A percentile compares a stretch with the other conserved stretches of the same genome.
phyloP scores from a whole-genome alignment of 2,888 invertebrate genomes.

The Crocallis elinguaria region DNA sequence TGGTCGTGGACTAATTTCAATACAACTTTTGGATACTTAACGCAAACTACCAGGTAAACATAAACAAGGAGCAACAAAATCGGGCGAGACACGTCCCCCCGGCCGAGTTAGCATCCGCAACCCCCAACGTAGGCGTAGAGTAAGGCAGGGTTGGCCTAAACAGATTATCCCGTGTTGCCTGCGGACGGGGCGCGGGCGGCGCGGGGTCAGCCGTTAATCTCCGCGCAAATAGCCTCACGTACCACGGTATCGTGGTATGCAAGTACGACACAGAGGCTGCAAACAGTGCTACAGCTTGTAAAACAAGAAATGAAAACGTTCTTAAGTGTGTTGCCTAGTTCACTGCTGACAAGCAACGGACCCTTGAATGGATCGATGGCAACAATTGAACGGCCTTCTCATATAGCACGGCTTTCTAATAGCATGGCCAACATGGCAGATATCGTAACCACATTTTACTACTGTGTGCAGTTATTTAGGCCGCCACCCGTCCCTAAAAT shows the following conservation, averaged over 20 bases:
- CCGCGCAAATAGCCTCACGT: slow-evolving; percentile 72
- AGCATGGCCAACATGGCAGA: slow-evolving; percentile 26
- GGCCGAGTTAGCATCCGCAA: slow-evolving; percentile 28
- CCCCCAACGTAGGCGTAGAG: slow-evolving; percentile 30
- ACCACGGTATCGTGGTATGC: slow-evolving; percentile 46
- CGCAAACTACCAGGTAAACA: slow-evolving; percentile 8
- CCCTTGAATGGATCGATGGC: not conserved
- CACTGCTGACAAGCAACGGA: not conserved
- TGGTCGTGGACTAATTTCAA: not conserved
- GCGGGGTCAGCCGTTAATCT: slow-evolving; percentile 67
- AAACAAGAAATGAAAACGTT: not conserved
- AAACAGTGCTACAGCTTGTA: slow-evolving; percentile 13
- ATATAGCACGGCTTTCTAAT: not conserved
- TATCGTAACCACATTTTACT: no score
- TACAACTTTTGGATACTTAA: not conserved
- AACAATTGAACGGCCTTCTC: not conserved
- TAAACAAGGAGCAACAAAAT: slow-evolving; percentile 25
- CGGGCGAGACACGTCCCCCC: slow-evolving; percentile 13
- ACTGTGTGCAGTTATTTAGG: no score
- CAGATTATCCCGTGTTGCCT: slow-evolving; percentile 59
- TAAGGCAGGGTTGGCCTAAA: slow-evolving; percentile 50
- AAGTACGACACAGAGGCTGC: slow-evolving; percentile 21
- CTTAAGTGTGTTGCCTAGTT: not conserved
- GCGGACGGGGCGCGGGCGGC: slow-evolving; percentile 29
- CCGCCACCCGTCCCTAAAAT: slow-evolving; percentile 43